Percentiles rank a stretch among this genome's conserved stretches.
Conservation (phyloP, 2,888 invertebrate genomes). For the Stomorhina lunata region DNA sequence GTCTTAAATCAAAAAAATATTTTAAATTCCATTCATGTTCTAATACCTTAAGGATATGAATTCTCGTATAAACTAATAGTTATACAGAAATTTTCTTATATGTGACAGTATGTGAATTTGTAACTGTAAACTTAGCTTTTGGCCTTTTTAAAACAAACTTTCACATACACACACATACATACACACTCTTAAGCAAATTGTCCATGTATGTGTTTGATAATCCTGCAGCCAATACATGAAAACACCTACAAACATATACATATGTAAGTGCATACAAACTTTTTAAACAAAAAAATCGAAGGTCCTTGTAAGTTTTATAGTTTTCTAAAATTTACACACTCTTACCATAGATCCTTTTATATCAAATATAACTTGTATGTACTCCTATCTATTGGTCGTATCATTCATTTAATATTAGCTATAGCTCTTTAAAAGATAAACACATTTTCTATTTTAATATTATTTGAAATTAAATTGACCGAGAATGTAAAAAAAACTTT, state of each 20-base stretch:
- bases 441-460: conserved; percentile 21
- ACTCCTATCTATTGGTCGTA: too few species aligned
- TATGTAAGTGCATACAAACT: background rate
- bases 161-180: background rate
- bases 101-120: background rate
- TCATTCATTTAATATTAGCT: conserved; percentile 29
- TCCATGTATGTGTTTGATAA: conserved; percentile 21
- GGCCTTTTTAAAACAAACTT: conserved; percentile 10
- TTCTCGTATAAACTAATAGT: background rate
- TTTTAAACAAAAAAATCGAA: conserved; percentile 10
- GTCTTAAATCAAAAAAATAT: background rate
- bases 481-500: conserved; percentile 73
- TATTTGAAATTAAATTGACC: conserved; percentile 76
- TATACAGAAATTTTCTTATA: background rate
- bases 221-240: conserved; percentile 32
- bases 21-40: background rate
- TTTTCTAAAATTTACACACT: background rate
- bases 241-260: background rate
- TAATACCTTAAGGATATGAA: conserved; percentile 9
- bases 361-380: background rate
- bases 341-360: background rate
- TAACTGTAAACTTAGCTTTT: conserved; percentile 18
- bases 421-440: conserved; percentile 32
- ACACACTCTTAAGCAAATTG: too few species aligned
- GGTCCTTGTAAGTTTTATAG: background rate